Evolutionary conservation across 2,113 vertebrate genomes (phyloP).

Genomic region (Aegotheles bennettii): DNA sequence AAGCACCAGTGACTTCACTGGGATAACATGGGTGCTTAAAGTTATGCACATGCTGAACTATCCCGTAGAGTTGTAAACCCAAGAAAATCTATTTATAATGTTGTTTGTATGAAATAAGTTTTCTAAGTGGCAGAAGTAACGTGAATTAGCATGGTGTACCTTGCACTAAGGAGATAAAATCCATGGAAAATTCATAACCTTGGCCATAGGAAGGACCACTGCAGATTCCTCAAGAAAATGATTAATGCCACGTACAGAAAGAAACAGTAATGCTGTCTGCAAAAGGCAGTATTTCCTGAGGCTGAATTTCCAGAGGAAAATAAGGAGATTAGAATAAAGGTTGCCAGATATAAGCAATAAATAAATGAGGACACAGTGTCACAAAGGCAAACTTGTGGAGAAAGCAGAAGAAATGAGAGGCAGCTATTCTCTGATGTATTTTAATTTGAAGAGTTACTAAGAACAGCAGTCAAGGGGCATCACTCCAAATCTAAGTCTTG

Average conservation of each 20-base stretch:
- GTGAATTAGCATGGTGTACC: neutral
- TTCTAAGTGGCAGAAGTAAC: neutral
- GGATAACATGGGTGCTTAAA: neutral
- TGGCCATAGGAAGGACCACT: neutral
- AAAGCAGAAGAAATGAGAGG: neutral
- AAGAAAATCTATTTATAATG: neutral
- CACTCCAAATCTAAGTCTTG: neutral
- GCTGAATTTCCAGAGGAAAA: neutral
- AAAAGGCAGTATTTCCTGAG: neutral
- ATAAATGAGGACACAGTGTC: neutral
- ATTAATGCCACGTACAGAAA: neutral
- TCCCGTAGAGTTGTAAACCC: neutral
- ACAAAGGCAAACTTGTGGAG: neutral
- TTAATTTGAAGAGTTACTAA: conserved; percentile 29
- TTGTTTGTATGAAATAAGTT: neutral
- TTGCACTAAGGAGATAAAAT: neutral
- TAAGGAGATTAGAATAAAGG: neutral
- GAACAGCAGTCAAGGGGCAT: conserved; percentile 13
- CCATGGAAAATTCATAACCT: neutral
- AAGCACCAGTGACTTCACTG: neutral
- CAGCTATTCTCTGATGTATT: conserved; percentile 4
- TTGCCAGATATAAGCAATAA: neutral
- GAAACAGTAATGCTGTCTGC: neutral
- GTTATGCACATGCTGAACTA: neutral
- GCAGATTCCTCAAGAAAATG: neutral